Conservation (phyloP, 2,113 vertebrate species). For the Barbus barbus region DNA sequence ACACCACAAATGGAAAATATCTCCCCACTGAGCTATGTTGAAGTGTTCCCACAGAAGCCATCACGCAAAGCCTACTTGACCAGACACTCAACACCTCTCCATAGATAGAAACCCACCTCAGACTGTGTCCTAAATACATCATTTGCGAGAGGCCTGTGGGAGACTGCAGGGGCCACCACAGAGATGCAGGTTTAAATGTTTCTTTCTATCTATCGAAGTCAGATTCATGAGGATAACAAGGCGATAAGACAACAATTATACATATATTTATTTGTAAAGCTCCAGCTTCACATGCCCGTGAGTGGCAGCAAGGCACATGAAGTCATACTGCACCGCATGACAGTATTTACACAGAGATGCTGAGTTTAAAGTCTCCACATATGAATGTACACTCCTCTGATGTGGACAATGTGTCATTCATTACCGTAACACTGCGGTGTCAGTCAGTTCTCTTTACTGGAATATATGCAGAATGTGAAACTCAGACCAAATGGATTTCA, state of each 20-base stretch:
- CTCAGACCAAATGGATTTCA: background rate
- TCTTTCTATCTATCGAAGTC: background rate
- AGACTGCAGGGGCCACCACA: slow-evolving; percentile 44
- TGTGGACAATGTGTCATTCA: slow-evolving; percentile 58
- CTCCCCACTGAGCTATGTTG: slow-evolving; percentile 10
- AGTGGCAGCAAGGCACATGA: background rate
- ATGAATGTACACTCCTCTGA: slow-evolving; percentile 55
- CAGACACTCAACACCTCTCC: slow-evolving; percentile 59
- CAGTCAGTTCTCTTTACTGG: slow-evolving; percentile 52
- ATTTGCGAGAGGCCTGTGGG: slow-evolving; percentile 32
- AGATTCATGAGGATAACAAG: background rate
- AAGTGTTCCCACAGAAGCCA: slow-evolving; percentile 37
- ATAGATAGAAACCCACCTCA: slow-evolving; percentile 37
- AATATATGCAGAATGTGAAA: slow-evolving; percentile 47
- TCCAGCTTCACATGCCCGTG: background rate
- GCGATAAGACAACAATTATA: background rate
- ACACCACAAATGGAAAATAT: slow-evolving; percentile 48
- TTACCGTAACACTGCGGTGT: slow-evolving; percentile 55
- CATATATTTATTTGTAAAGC: background rate
- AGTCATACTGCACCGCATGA: slow-evolving; percentile 23
- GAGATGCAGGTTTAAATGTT: slow-evolving; percentile 16
- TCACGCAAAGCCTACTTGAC: slow-evolving; percentile 65
- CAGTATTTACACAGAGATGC: slow-evolving; percentile 7
- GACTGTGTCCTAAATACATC: slow-evolving; percentile 48
- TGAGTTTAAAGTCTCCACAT: slow-evolving; percentile 34